Evolutionary conservation across 2,797 vertebrate species (phyloP).

Genomic region (Lindbergichthys nudifrons): DNA sequence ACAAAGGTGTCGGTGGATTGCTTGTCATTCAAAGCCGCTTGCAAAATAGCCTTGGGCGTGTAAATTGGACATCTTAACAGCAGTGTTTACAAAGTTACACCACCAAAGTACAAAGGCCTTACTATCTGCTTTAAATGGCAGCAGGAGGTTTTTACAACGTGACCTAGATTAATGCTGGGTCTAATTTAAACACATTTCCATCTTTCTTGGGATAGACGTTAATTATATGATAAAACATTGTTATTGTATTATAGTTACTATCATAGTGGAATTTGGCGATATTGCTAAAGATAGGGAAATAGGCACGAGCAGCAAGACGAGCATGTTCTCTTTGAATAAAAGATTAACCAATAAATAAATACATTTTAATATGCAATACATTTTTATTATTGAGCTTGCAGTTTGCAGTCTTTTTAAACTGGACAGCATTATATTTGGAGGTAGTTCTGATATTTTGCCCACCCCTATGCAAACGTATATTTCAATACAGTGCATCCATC

Average conservation of each 20-base stretch:
- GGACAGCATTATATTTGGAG: neutral
- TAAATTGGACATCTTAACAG: conserved; percentile 38
- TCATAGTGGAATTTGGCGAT: neutral
- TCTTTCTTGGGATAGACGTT: neutral
- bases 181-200: neutral
- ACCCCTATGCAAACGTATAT: neutral
- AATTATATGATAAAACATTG: neutral
- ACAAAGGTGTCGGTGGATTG: conserved; percentile 51
- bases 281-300: neutral
- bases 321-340: neutral
- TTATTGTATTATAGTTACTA: too few relatives aligned
- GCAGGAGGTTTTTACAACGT: conserved; percentile 4
- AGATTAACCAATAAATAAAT: too few relatives aligned
- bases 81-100: conserved; percentile 31
- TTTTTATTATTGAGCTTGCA: neutral
- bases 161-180: neutral
- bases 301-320: neutral
- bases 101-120: neutral
- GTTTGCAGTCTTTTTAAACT: neutral
- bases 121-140: conserved; percentile 8
- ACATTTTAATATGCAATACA: too few relatives aligned
- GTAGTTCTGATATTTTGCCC: neutral
- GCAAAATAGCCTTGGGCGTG: conserved; percentile 27
- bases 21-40: conserved; percentile 58
- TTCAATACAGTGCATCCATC: neutral